Base-by-base conservation (phyloP, 2,888 invertebrate genomes). In the Chironomus riparius region DNA sequence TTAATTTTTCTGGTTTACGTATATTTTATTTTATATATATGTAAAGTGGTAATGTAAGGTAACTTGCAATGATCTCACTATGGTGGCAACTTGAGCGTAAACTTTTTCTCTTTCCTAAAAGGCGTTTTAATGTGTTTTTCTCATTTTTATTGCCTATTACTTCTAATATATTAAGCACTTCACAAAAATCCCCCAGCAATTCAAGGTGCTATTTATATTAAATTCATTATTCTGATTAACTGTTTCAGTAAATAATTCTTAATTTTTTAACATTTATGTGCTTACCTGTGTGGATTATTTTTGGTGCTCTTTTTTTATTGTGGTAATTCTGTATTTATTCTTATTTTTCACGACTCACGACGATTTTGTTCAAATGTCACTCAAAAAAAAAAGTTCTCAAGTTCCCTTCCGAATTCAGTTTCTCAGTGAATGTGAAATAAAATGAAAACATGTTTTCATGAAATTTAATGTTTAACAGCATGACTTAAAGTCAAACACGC, bases 1-100 rank as follows among this genome's bases (percentile, higher is more conserved):
- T 74, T 74, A 74, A 74, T 74, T 74, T 38, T 74, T 68, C 74
- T 68, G 74, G 65, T 74, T 74, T 74, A 74, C 74, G 74, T 74
- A 68, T n/a, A 47, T 74, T 21, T 65, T 65, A 21, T 24, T 65
- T 22, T 65, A 21, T 65, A 10, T 62, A 74, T 48, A 74, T 74
- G 74, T 74, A 74, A 74, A 74, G 28, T 74, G 47, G 68, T 15
- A 74, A 28, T 47, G n/a, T 21, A 13, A 18, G 18, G 15, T 48
- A 48, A 21, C 18, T 47, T 15, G 18, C 21, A 22, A 38, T 28
- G 74, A 18, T 68, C 38, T 73, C 12, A 70, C 48, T 22, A 47
- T 65, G 74, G 68, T 68, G 68, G 74, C 68, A 68, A 74, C 21
- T 65, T 68, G 47, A 68, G 74, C 74, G 68, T 74, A 47, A 74